Evolutionary conservation across 2,113 vertebrate species (phyloP).

Genomic region (Mesocricetus auratus): DNA sequence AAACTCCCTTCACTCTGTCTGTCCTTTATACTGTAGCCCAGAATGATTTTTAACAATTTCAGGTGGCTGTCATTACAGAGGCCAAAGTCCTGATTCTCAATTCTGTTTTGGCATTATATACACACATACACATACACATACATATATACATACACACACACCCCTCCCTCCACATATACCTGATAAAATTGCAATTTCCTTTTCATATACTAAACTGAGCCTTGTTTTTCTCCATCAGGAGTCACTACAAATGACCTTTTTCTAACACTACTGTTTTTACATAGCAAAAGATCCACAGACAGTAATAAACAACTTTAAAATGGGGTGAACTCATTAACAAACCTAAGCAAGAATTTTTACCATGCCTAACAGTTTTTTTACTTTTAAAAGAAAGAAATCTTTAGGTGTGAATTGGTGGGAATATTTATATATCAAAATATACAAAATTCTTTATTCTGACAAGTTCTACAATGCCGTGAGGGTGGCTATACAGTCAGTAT

Average conservation of each 20-base stretch:
- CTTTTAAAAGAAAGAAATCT: conserved; percentile 38
- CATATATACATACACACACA: too few species aligned
- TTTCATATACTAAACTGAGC: conserved; percentile 44
- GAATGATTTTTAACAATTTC: conserved; percentile 45
- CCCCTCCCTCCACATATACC: not conserved
- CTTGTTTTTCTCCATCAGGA: conserved; percentile 37
- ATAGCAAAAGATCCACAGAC: not conserved
- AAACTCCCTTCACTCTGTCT: not conserved
- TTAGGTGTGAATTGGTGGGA: not conserved
- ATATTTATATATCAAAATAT: conserved; percentile 51
- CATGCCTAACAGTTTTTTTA: conserved; percentile 34
- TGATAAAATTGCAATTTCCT: conserved; percentile 50
- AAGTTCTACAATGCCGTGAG: not conserved
- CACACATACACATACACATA: too few species aligned
- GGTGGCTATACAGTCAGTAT: not conserved
- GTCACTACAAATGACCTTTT: conserved; percentile 19
- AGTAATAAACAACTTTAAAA: conserved; percentile 21
- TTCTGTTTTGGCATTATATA: conserved; percentile 21
- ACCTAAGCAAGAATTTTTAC: conserved; percentile 37
- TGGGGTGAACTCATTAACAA: not conserved
- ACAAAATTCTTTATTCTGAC: not conserved
- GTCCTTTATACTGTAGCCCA: not conserved
- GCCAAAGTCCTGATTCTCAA: conserved; percentile 1
- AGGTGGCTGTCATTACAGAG: conserved; percentile 20
- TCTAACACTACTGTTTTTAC: conserved; percentile 3